Conservation (phyloP, 2,113 vertebrate species). For the Heterocephalus glaber region DNA sequence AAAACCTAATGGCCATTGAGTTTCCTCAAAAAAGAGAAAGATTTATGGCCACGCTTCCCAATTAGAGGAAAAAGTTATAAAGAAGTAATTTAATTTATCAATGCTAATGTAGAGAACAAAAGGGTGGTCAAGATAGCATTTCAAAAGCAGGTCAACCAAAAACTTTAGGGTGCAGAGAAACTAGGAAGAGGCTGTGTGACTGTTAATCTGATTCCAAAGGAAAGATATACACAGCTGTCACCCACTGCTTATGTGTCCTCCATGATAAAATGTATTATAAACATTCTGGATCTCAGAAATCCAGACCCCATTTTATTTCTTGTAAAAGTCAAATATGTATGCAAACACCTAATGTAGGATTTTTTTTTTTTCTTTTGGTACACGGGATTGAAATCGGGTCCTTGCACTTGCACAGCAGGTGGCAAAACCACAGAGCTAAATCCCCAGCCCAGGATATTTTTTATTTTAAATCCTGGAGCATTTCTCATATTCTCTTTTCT, state of each 20-base stretch:
- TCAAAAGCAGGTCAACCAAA: background rate
- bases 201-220: background rate
- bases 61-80: background rate
- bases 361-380: too few species aligned
- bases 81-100: background rate
- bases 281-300: background rate
- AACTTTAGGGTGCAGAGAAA: background rate
- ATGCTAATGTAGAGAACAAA: background rate
- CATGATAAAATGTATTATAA: background rate
- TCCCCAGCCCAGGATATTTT: background rate
- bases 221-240: background rate
- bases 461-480: background rate
- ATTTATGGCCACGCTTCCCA: background rate
- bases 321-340: background rate
- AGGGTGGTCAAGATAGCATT: background rate
- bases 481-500: background rate
- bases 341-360: background rate
- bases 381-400: too few species aligned
- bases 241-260: background rate
- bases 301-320: background rate
- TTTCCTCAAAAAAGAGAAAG: background rate
- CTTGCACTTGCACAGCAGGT: too few species aligned
- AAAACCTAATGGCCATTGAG: background rate
- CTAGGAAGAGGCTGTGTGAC: background rate
- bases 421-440: too few species aligned